These are phyloP conservation scores for Drosophila paucipuncta DNA, from an alignment of 2,888 invertebrate genomes.

Conservation along the genomic window DNA sequence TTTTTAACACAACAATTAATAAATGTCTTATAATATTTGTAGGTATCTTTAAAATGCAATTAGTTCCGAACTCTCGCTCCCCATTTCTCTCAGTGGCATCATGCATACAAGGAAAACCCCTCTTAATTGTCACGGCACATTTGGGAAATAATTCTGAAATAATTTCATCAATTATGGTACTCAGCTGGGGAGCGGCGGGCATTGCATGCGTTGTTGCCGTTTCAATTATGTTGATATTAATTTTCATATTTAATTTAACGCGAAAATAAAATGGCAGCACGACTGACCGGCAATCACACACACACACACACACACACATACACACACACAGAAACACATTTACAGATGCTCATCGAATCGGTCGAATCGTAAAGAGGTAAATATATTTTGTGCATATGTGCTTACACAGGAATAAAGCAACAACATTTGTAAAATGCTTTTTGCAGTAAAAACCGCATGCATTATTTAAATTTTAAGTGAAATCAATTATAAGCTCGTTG, in stretches of 20 bases:
- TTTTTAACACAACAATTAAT: not conserved
- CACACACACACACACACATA: not conserved
- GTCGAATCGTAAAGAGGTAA: conserved; percentile 1
- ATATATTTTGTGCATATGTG: not conserved
- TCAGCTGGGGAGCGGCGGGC: conserved; percentile 47
- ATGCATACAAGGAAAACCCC: conserved; percentile 38
- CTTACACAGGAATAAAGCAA: conserved; percentile 14
- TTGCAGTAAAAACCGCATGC: conserved; percentile 81
- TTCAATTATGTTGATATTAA: conserved; percentile 82
- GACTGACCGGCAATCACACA: conserved; percentile 25
- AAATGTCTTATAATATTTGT: not conserved
- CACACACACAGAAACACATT: not conserved
- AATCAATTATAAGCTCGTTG: conserved; percentile 77
- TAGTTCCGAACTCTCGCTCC: not conserved
- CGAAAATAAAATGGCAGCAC: conserved; percentile 57
- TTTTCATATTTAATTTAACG: conserved; percentile 82
- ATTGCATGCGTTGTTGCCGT: conserved; percentile 57
- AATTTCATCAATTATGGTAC: conserved; percentile 75
- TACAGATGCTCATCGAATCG: not conserved
- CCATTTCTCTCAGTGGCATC: conserved; percentile 35
- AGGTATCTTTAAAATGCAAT: not conserved
- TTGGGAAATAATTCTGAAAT: conserved; percentile 80
- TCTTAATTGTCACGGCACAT: conserved; percentile 78
- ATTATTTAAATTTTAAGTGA: conserved; percentile 81
- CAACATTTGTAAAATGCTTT: conserved; percentile 72